Percentiles rank a stretch among this genome's conserved stretches.
These are phyloP conservation scores for Pachyuromys duprasi DNA, from an alignment of 2,797 vertebrate species.

Conservation along the genomic window DNA sequence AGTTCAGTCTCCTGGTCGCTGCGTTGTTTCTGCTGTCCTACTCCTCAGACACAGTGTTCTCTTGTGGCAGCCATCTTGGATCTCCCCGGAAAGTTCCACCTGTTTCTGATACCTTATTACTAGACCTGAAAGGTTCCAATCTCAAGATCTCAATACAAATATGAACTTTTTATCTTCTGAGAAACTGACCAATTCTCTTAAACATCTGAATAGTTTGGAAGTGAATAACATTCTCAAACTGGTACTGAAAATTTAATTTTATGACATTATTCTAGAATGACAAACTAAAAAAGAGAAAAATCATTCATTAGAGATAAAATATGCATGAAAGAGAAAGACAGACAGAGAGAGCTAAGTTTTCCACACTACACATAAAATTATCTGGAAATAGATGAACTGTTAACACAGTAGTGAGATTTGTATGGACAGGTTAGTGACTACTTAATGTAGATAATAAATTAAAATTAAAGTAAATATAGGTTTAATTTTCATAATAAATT, in stretches of 20 bases:
- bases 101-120: not conserved
- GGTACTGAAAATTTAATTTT: not conserved
- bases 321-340: not conserved
- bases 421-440: not conserved
- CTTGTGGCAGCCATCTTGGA: too few species aligned
- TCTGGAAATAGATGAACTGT: not conserved
- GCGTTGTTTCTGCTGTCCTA: too few species aligned
- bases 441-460: constrained; percentile 7
- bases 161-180: not conserved
- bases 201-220: not conserved
- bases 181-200: not conserved
- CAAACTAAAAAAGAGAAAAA: not conserved
- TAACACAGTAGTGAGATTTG: not conserved
- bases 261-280: not conserved
- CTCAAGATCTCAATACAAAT: not conserved
- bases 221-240: not conserved
- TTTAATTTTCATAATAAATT: not conserved
- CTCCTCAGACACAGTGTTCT: too few species aligned
- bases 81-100: too few species aligned
- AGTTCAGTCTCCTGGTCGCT: too few species aligned
- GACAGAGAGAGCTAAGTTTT: not conserved
- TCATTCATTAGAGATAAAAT: not conserved
- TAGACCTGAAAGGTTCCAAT: not conserved
- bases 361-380: not conserved
- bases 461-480: not conserved